Evolutionary conservation across 2,888 invertebrate genomes (phyloP).

Genomic region (Pyrochroa serraticornis): DNA sequence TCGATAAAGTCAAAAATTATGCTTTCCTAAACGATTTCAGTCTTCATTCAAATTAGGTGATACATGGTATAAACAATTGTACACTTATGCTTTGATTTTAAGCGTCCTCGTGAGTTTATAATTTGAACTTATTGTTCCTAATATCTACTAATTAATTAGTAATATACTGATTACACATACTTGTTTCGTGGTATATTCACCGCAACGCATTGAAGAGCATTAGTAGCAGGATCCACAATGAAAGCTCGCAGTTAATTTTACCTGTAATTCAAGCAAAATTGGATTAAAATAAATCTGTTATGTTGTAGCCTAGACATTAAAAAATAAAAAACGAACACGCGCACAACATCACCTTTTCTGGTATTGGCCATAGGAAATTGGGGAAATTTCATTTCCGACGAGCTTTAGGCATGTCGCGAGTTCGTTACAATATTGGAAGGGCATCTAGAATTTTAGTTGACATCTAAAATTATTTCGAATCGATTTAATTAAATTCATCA

Average conservation of each 20-base stretch:
- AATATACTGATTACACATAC: slow-evolving; percentile 24
- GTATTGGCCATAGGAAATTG: slow-evolving; percentile 55
- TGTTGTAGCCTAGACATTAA: background rate
- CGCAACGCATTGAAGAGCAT: slow-evolving; percentile 34
- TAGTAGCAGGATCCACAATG: slow-evolving; percentile 25
- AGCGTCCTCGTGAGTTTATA: slow-evolving; percentile 46
- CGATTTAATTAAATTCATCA: background rate
- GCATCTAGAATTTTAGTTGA: slow-evolving; percentile 10
- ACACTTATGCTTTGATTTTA: slow-evolving; percentile 50
- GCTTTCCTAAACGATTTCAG: slow-evolving; percentile 51
- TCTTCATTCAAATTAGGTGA: slow-evolving; percentile 56
- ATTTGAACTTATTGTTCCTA: slow-evolving; percentile 39
- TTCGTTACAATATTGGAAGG: slow-evolving; percentile 21
- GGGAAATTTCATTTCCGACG: slow-evolving; percentile 55
- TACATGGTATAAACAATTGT: slow-evolving; percentile 50
- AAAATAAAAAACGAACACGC: slow-evolving; percentile 13
- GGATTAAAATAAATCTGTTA: slow-evolving; percentile 17
- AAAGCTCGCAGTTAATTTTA: slow-evolving; percentile 19
- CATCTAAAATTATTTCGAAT: slow-evolving; percentile 6
- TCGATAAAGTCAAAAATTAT: slow-evolving; percentile 21
- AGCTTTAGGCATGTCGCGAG: slow-evolving; percentile 33
- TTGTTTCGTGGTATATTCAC: slow-evolving; percentile 32
- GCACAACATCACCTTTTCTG: slow-evolving; percentile 36
- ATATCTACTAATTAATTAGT: slow-evolving; percentile 26
- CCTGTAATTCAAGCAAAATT: slow-evolving; percentile 24